phyloP scores from a whole-genome alignment of 2,888 invertebrate genomes.

The Pseudolycoriella hygida region DNA sequence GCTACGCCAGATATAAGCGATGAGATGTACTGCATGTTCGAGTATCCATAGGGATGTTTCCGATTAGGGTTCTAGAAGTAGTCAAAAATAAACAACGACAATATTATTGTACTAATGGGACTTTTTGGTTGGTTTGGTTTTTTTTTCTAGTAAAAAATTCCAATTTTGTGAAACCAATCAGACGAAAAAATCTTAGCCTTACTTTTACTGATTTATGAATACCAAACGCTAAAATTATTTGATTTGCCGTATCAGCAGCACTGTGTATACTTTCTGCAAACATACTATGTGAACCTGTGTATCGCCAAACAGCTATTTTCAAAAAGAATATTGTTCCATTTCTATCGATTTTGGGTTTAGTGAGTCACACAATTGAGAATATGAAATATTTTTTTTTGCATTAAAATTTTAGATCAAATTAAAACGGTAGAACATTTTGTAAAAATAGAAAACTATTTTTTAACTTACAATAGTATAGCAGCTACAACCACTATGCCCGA shows the following conservation, averaged over 20 bases:
- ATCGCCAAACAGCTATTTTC: slow-evolving; percentile 78
- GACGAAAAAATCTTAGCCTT: slow-evolving; percentile 12
- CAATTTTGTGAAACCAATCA: not conserved
- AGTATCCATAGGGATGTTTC: slow-evolving; percentile 86
- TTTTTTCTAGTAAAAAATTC: not conserved
- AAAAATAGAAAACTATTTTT: no score
- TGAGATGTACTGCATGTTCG: slow-evolving; percentile 93
- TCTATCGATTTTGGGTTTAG: slow-evolving; percentile 32
- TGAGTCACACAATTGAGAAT: no score
- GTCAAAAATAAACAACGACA: not conserved
- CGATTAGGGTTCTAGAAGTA: slow-evolving; percentile 55
- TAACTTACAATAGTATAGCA: slow-evolving; percentile 70
- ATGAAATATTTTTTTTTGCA: no score
- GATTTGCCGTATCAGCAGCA: slow-evolving; percentile 88
- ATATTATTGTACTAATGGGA: not conserved
- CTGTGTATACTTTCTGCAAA: slow-evolving; percentile 96
- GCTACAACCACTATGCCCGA: slow-evolving; percentile 82
- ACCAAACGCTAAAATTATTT: slow-evolving; percentile 84
- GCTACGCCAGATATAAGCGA: slow-evolving; percentile 96
- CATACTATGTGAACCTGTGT: slow-evolving; percentile 93
- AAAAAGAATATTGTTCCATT: slow-evolving; percentile 79
- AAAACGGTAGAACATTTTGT: no score
- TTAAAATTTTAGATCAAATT: no score
- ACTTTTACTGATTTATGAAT: slow-evolving; percentile 88
- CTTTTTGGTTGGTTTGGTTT: not conserved